These are phyloP conservation scores for Microchrysa polita DNA, from an alignment of 2,888 invertebrate genomes.

Conservation along the genomic window DNA sequence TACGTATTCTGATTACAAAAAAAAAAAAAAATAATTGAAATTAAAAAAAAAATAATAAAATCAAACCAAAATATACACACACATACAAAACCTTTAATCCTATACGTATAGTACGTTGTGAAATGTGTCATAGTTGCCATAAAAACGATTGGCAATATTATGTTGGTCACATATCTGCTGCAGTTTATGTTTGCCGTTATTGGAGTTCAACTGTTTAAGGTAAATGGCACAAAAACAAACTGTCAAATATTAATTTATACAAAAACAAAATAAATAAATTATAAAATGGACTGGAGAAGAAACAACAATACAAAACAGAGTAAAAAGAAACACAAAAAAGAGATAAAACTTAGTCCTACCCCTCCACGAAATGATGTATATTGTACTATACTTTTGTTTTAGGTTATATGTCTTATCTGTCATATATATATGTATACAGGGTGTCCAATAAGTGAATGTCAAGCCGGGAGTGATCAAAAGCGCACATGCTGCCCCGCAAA, in stretches of 20 bases:
- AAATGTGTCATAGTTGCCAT: constrained; percentile 99
- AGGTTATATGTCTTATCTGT: too few relatives aligned
- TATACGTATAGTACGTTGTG: constrained; percentile 89
- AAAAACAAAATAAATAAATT: constrained; percentile 1
- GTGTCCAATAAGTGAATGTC: too few relatives aligned
- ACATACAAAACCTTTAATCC: background rate
- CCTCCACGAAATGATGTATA: too few relatives aligned
- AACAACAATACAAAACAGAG: constrained; percentile 1
- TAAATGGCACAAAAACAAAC: constrained; percentile 54
- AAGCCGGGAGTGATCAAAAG: too few relatives aligned
- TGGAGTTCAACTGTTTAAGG: constrained; percentile 99
- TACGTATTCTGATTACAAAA: too few relatives aligned
- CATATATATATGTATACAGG: too few relatives aligned
- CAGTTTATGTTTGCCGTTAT: constrained; percentile 99
- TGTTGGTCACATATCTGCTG: constrained; percentile 99
- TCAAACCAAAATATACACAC: background rate
- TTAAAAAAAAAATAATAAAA: background rate
- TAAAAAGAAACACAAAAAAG: constrained; percentile 18
- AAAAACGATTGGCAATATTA: constrained; percentile 99
- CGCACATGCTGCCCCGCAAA: too few relatives aligned
- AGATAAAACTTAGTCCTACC: too few relatives aligned
- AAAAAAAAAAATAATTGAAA: too few relatives aligned
- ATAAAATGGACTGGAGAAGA: too few relatives aligned
- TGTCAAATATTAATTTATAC: background rate
- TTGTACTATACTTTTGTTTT: too few relatives aligned